Evolutionary conservation across 1,140 invertebrate species (phyloP).

Genomic region (Spodoptera frugiperda): DNA sequence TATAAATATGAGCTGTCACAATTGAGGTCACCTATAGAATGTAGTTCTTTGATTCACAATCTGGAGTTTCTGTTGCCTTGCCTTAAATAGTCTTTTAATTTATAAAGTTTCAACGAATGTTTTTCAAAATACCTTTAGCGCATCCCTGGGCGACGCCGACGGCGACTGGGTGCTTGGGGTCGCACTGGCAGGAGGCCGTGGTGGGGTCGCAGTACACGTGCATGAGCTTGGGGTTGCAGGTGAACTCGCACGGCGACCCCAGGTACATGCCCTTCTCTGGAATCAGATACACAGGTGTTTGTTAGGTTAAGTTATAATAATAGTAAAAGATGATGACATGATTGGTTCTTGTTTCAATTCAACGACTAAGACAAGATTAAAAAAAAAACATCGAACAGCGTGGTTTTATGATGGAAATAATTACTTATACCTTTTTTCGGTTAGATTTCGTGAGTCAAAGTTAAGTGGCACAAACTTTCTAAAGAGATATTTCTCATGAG

Average conservation of each 20-base stretch:
- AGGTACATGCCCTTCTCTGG: conserved; percentile 89
- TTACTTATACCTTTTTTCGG: too few species aligned
- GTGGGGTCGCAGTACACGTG: conserved; percentile 92
- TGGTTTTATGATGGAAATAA: too few species aligned
- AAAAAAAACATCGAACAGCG: too few species aligned
- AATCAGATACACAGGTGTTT: conserved; percentile 53
- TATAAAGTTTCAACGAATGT: not conserved
- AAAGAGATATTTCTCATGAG: not conserved
- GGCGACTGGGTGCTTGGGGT: conserved; percentile 91
- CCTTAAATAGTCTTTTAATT: not conserved
- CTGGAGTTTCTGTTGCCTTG: too few species aligned
- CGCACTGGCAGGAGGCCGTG: conserved; percentile 90
- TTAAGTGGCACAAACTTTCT: not conserved
- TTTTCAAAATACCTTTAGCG: conserved; percentile 89
- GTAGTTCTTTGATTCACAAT: too few species aligned
- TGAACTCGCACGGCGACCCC: conserved; percentile 91
- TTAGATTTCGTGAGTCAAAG: too few species aligned
- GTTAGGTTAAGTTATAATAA: not conserved
- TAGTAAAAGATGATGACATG: too few species aligned
- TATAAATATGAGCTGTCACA: too few species aligned
- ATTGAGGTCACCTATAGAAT: too few species aligned
- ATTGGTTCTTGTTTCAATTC: too few species aligned
- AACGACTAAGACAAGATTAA: too few species aligned
- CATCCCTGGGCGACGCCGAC: conserved; percentile 91
- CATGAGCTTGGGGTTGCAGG: conserved; percentile 90